Evolutionary conservation across 2,797 vertebrate species (phyloP).

Genomic region (Margarornis squamiger): DNA sequence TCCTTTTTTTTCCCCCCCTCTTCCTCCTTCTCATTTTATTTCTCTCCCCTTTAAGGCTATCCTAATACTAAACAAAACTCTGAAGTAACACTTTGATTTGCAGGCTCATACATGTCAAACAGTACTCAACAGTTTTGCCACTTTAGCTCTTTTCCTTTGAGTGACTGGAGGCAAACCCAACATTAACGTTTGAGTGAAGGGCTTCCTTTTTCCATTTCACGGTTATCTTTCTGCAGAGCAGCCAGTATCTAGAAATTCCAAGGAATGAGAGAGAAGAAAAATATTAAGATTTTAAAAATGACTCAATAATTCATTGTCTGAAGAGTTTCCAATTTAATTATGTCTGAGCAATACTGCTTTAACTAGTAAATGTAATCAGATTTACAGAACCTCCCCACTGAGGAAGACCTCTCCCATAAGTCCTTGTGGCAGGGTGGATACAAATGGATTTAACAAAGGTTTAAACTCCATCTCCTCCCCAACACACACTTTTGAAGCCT

Average conservation of each 20-base stretch:
- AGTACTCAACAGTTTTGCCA: not conserved
- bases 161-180: not conserved
- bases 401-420: not conserved
- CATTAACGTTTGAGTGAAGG: conserved; percentile 85
- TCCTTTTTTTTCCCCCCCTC: accelerated
- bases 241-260: conserved; percentile 81
- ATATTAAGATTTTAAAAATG: not conserved
- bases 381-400: not conserved
- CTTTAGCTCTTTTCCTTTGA: not conserved
- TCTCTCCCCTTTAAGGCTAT: conserved; percentile 67
- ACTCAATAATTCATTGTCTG: not conserved
- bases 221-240: conserved; percentile 86
- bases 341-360: not conserved
- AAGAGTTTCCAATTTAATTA: not conserved
- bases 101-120: not conserved
- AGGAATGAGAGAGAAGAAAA: not conserved
- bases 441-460: not conserved
- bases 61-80: conserved; percentile 30
- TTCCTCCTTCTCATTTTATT: not conserved
- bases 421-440: not conserved
- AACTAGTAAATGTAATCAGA: not conserved
- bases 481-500: not conserved
- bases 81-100: conserved; percentile 24
- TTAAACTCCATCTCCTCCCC: not conserved
- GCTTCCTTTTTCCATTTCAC: conserved; percentile 84